Percentiles rank a stretch among this genome's conserved stretches.
Conservation (phyloP, 1,140 invertebrate species). For the Polyergus mexicanus region DNA sequence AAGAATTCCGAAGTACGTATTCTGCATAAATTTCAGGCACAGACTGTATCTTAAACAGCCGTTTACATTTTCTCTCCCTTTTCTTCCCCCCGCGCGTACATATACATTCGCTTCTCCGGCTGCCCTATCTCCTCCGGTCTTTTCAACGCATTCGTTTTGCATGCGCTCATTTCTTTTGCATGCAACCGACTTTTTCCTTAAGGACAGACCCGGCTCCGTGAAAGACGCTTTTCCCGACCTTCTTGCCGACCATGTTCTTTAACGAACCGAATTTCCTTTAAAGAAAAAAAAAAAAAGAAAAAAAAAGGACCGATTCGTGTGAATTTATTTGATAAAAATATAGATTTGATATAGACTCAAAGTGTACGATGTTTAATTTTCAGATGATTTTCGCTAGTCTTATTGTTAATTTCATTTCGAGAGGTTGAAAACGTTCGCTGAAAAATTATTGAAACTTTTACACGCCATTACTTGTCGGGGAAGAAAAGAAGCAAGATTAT, state of each 20-base stretch:
- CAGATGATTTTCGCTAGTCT: neutral
- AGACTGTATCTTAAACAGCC: slow-evolving; percentile 62
- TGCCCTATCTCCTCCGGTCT: slow-evolving; percentile 50
- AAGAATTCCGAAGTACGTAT: slow-evolving; percentile 55
- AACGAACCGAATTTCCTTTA: slow-evolving; percentile 60
- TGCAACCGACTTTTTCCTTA: slow-evolving; percentile 53
- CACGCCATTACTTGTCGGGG: neutral
- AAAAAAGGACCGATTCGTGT: slow-evolving; percentile 5
- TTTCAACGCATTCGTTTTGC: slow-evolving; percentile 63
- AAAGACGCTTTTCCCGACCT: slow-evolving; percentile 55
- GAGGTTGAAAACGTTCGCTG: neutral
- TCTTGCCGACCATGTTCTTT: slow-evolving; percentile 56
- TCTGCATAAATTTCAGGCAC: slow-evolving; percentile 56
- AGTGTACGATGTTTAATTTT: slow-evolving; percentile 10
- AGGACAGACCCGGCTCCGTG: slow-evolving; percentile 1
- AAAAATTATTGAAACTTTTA: slow-evolving; percentile 43
- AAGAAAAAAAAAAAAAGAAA: slow-evolving; percentile 11
- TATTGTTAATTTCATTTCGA: too few relatives aligned
- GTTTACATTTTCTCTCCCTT: slow-evolving; percentile 51
- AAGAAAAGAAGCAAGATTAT: slow-evolving; percentile 1
- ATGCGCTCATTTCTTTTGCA: slow-evolving; percentile 63
- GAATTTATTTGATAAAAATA: slow-evolving; percentile 47
- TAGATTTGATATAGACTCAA: slow-evolving; percentile 45
- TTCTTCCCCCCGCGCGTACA: neutral
- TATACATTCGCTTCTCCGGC: neutral